Base-by-base conservation (phyloP, 2,113 vertebrate species). In the Pollachius pollachius region DNA sequence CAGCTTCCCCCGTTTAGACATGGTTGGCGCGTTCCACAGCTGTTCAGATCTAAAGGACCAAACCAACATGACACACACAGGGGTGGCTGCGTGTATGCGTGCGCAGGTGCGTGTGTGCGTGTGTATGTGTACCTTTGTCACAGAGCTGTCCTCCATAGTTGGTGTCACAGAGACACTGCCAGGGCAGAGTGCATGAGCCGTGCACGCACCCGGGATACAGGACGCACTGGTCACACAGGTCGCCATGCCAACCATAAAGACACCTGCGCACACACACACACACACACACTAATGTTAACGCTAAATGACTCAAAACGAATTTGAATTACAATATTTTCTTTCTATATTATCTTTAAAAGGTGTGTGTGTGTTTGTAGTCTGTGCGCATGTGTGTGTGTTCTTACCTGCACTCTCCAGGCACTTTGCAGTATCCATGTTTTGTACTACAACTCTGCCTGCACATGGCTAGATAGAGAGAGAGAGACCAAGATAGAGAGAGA, bases 131-230 rank as follows among this genome's bases (percentile, higher is more conserved):
- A 96, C 95, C 95, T 95, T 96, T 97, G 91, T 98, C 94, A 62
- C 96, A 98, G 81, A 97, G 94, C 79, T 96, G 96, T 70, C 96
- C 96, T 52, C 95, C 96, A 90, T 94, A 97, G 93, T 97, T 97
- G 84, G 94, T 97, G 88, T 97, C 96, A 78, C 96, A 97, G 82
- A 95, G 93, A 82, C 96, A 97, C 67, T 97, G 96, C 96, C 96
- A 98, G 65, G 96, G 96, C 85, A 96, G 95, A 21, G 82, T 89
- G 77, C 96, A 97, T 72, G 94, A 93, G 71, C 96, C 96, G 3
- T 94, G 92, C 66, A 97, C 95, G 66, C 96, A 98, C 48, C 96
- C 96, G 0, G 96, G 96, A 81, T 97, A 94, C 1, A 95, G 94
- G 88, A 95, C 96, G 79, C 96, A 98, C 88, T 96, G 94, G 72